A percentile compares a stretch with the other conserved stretches of the same genome.
Conservation (phyloP, 1,140 invertebrate species). For the Drosophila nikananu region DNA sequence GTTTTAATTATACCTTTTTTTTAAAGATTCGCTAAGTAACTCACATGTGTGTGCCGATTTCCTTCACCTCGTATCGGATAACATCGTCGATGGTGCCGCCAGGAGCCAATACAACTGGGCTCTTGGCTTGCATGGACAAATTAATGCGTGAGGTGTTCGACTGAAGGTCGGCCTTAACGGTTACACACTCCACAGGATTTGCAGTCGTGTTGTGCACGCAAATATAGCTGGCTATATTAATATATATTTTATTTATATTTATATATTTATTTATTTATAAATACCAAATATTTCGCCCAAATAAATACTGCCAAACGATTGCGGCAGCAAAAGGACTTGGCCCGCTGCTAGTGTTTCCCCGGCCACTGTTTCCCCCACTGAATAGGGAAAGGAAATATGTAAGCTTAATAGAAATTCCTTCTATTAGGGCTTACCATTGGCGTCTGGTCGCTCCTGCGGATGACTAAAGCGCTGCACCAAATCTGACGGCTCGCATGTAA, state of each 20-base stretch:
- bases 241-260: too few species aligned
- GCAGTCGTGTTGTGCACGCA: slow-evolving; percentile 98
- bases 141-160: slow-evolving; percentile 94
- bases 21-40: slow-evolving; percentile 45
- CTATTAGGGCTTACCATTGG: neutral
- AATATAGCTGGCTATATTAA: slow-evolving; percentile 98
- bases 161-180: slow-evolving; percentile 96
- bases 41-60: slow-evolving; percentile 98
- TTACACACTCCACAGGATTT: slow-evolving; percentile 92
- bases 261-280: too few species aligned
- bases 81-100: slow-evolving; percentile 96
- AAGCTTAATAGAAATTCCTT: too few species aligned
- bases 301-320: slow-evolving; percentile 95
- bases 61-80: slow-evolving; percentile 99
- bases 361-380: slow-evolving; percentile 43
- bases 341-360: slow-evolving; percentile 92
- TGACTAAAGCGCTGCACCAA: slow-evolving; percentile 51
- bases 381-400: neutral
- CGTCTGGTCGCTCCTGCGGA: slow-evolving; percentile 17
- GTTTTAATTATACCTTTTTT: neutral
- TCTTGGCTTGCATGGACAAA: slow-evolving; percentile 88
- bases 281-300: slow-evolving; percentile 98
- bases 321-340: slow-evolving; percentile 95
- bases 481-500: slow-evolving; percentile 61
- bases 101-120: slow-evolving; percentile 90